Evolutionary conservation across 2,797 vertebrate genomes (phyloP).

Genomic region (Sebastes paucispinis): DNA sequence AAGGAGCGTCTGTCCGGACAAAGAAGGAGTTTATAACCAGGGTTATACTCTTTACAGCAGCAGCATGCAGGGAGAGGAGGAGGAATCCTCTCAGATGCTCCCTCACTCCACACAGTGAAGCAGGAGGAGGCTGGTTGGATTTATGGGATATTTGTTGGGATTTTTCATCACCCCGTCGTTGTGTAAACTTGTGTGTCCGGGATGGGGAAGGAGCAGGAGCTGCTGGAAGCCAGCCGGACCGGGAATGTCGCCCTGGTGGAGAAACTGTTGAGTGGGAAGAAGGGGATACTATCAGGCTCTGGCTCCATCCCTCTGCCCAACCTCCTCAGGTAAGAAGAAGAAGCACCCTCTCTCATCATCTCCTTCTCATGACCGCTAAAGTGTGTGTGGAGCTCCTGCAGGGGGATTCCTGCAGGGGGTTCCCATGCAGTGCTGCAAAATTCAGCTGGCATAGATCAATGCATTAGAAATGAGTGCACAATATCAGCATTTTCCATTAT

Average conservation of each 20-base stretch:
- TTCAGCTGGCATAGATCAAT: not conserved
- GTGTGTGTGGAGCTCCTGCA: not conserved
- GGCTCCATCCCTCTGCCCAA: constrained; percentile 93
- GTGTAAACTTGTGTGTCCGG: constrained; percentile 77
- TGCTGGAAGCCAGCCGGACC: constrained; percentile 95
- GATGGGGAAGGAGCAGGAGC: constrained; percentile 98
- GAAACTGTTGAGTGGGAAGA: constrained; percentile 95
- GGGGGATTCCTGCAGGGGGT: constrained; percentile 44
- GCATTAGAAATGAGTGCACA: constrained; percentile 17
- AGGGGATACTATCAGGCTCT: constrained; percentile 92
- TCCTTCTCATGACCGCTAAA: constrained; percentile 9
- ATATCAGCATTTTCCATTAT: not conserved
- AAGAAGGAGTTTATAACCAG: constrained; percentile 29
- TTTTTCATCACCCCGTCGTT: constrained; percentile 60
- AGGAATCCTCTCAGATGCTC: constrained; percentile 46
- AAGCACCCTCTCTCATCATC: not conserved
- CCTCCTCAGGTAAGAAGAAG: constrained; percentile 90
- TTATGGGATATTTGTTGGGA: constrained; percentile 69
- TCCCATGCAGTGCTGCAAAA: constrained; percentile 38
- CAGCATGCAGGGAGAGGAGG: constrained; percentile 38
- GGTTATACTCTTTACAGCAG: constrained; percentile 21
- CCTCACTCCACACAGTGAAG: constrained; percentile 40
- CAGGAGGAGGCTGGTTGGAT: constrained; percentile 1
- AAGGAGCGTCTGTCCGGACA: not conserved
- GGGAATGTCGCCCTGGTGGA: constrained; percentile 96